Conservation (phyloP, 2,888 invertebrate genomes). For the Netelia inedita region DNA sequence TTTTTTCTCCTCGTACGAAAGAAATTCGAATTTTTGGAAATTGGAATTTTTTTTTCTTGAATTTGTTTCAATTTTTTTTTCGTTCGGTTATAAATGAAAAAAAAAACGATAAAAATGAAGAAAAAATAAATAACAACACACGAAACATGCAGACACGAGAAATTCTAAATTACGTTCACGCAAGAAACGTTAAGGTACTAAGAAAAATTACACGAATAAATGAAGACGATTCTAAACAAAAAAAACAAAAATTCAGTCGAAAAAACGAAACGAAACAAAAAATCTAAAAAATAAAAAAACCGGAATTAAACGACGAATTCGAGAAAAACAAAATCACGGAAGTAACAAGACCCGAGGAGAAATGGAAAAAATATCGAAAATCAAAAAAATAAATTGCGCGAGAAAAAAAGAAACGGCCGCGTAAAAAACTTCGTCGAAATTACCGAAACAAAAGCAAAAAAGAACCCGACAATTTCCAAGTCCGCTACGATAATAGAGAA, state of each 20-base stretch:
- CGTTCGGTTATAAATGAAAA: neutral
- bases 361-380: constrained; percentile 6
- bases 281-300: neutral
- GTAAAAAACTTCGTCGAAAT: neutral
- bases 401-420: neutral
- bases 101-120: constrained; percentile 31
- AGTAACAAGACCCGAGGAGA: neutral
- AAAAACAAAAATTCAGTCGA: neutral
- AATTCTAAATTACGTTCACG: constrained; percentile 80
- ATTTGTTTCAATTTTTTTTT: constrained; percentile 21
- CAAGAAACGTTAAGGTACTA: constrained; percentile 74
- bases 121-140: constrained; percentile 50
- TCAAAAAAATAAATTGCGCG: neutral
- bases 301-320: neutral
- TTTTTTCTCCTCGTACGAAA: neutral
- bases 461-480: constrained; percentile 30
- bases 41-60: neutral
- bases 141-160: constrained; percentile 60
- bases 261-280: neutral
- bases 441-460: constrained; percentile 6
- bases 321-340: neutral
- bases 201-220: constrained; percentile 56
- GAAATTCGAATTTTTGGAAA: neutral
- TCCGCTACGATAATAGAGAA: neutral
- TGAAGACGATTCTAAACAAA: neutral